phyloP scores from a whole-genome alignment of 2,113 vertebrate genomes.

The Clupea harengus region DNA sequence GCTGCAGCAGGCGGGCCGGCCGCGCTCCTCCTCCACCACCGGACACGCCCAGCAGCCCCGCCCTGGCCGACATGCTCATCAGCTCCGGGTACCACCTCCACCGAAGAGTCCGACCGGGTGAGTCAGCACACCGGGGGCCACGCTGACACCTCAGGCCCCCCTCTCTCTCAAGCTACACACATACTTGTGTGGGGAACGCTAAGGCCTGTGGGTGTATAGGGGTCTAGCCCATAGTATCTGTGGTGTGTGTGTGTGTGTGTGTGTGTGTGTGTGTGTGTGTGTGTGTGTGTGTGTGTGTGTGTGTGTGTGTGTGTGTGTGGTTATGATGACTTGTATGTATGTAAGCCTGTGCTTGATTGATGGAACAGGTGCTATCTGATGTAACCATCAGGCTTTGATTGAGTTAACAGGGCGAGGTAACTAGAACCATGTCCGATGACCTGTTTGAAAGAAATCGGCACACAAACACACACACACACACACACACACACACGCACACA shows the following conservation, averaged over 20 bases:
- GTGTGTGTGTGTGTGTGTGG: conserved; percentile 4
- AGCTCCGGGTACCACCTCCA: conserved; percentile 79
- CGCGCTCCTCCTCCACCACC: conserved; percentile 94
- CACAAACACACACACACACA: neutral
- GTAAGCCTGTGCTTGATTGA: neutral
- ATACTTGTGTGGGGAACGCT: neutral
- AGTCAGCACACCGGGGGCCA: conserved; percentile 55
- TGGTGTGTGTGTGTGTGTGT: too few relatives aligned
- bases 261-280: too few relatives aligned
- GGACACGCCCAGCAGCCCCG: conserved; percentile 85
- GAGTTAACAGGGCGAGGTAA: conserved; percentile 1
- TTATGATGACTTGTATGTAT: neutral
- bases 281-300: too few relatives aligned
- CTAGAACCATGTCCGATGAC: neutral
- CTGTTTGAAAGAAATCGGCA: neutral
- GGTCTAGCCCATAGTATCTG: neutral
- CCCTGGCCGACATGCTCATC: conserved; percentile 82
- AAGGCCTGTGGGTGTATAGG: neutral
- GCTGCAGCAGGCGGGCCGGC: conserved; percentile 82
- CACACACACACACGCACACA: too few relatives aligned
- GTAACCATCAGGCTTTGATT: neutral
- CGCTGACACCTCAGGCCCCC: conserved; percentile 1
- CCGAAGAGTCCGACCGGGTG: conserved; percentile 87
- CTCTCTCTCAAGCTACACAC: conserved; percentile 17
- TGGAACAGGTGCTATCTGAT: neutral